Evolutionary conservation across 1,140 invertebrate genomes (phyloP), one percentile per base, ranked within the genome.

Genomic region (Apis mellifera): DNA sequence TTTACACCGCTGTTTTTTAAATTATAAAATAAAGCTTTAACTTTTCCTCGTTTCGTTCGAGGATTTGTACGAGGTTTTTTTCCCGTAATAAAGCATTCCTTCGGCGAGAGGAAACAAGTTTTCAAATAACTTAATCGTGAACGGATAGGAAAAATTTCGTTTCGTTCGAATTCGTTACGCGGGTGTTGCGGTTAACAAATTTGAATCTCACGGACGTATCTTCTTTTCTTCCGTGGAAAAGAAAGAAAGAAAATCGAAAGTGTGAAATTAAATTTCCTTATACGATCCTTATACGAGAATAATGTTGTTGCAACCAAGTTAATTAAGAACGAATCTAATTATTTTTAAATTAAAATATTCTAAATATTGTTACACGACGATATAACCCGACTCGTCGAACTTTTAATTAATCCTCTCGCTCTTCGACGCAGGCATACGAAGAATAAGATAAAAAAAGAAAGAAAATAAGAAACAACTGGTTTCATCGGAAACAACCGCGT

Each of bases 321-420:
- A 54, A 54, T 54, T 13, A 54, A 52, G 1, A 13, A 52, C 2
- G 4, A 32, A 32, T 32, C 2, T 42, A 42, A 42, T 42, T 42
- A 42, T 42, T 54, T 54, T 54, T 54, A 54, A 54, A 54, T 54
- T 54, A 54, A 54, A 54, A 13, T 54, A 2, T 15, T 15, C 15
- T 54, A 13, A 54, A 54, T 54, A 13, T 15, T 15, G 52, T 54
- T 54, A 54, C 13, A 54, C 52, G 0, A 12, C 15, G 15, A 59
- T 9, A n/a, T 59, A 26, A 42, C 8, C 23, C 7, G 50, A 52
- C 66, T 13, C 21, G 13, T 52, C 19, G 13, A 69, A 52, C 42
- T 69, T 69, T 21, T 69, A 69, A 69, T 69, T 69, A 69, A 50
- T 69, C 66, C 66, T 23, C 19, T 9, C 21, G 21, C n/a, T 59